phyloP scores from a whole-genome alignment of 2,888 invertebrate species.

The Cordilura impudica region DNA sequence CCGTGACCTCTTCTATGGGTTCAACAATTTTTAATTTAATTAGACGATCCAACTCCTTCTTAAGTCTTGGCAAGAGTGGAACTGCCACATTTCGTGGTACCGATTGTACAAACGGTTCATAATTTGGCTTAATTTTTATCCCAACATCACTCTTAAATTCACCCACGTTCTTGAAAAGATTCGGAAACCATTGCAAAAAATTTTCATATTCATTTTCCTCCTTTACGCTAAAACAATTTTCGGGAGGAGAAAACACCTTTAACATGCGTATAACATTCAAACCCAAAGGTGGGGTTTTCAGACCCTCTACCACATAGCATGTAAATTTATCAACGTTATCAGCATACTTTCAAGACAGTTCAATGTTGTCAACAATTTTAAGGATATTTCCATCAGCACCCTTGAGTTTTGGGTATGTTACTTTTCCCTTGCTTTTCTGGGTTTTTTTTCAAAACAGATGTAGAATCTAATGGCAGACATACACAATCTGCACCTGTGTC shows the following conservation, averaged over 20 bases:
- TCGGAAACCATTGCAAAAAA: slow-evolving; percentile 19
- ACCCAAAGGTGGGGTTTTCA: slow-evolving; percentile 12
- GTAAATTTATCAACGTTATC: too few relatives aligned
- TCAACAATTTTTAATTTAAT: background rate
- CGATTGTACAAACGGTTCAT: slow-evolving; percentile 34
- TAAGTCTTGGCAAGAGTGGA: slow-evolving; percentile 15
- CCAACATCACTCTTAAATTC: slow-evolving; percentile 37
- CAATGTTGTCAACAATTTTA: background rate
- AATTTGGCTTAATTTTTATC: slow-evolving; percentile 33
- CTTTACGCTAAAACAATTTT: background rate
- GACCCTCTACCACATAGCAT: background rate
- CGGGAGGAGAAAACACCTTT: slow-evolving; percentile 7
- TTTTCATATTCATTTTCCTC: background rate
- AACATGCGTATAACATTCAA: background rate
- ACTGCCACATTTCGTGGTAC: slow-evolving; percentile 12
- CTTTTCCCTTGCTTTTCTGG: too few relatives aligned
- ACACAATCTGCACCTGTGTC: too few relatives aligned
- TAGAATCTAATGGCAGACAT: too few relatives aligned
- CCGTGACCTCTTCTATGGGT: slow-evolving; percentile 18
- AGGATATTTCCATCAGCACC: background rate
- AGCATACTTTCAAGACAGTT: background rate
- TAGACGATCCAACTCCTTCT: slow-evolving; percentile 2
- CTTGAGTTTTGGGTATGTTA: background rate
- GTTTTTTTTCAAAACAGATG: too few relatives aligned
- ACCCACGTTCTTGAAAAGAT: slow-evolving; percentile 24